Conservation (phyloP, 2,113 vertebrate species). For the Agapornis roseicollis region DNA sequence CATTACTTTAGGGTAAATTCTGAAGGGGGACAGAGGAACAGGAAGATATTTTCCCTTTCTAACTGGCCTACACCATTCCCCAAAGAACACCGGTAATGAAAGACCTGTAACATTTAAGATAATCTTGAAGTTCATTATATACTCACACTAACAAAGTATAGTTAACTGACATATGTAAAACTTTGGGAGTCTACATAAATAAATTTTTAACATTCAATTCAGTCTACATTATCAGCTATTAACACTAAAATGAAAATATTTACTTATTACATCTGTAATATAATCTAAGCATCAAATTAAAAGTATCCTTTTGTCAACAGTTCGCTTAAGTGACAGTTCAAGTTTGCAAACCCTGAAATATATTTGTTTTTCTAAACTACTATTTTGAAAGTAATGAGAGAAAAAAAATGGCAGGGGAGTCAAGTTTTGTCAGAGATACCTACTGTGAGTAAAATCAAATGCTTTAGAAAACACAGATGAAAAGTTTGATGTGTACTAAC, state of each 20-base stretch:
- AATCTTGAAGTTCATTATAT: not conserved
- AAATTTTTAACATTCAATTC: not conserved
- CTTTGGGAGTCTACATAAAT: not conserved
- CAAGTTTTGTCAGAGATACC: not conserved
- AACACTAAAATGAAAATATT: not conserved
- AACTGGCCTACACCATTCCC: not conserved
- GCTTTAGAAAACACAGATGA: not conserved
- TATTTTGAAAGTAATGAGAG: not conserved
- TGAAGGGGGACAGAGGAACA: not conserved
- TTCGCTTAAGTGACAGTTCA: not conserved
- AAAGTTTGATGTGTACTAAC: not conserved
- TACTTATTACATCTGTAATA: not conserved
- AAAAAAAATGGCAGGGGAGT: rapidly evolving
- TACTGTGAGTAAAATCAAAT: not conserved
- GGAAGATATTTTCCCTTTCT: not conserved
- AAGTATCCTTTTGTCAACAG: not conserved
- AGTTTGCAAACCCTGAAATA: not conserved
- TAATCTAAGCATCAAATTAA: not conserved
- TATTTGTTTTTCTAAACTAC: not conserved
- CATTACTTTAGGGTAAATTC: not conserved
- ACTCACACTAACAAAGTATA: not conserved
- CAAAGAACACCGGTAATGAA: not conserved
- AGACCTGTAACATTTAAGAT: not conserved
- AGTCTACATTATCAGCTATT: not conserved
- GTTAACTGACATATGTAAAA: not conserved